A percentile compares a stretch with the other conserved stretches of the same genome.
These are phyloP conservation scores for Liparis tanakae DNA, from an alignment of 2,797 vertebrate species.

Conservation along the genomic window DNA sequence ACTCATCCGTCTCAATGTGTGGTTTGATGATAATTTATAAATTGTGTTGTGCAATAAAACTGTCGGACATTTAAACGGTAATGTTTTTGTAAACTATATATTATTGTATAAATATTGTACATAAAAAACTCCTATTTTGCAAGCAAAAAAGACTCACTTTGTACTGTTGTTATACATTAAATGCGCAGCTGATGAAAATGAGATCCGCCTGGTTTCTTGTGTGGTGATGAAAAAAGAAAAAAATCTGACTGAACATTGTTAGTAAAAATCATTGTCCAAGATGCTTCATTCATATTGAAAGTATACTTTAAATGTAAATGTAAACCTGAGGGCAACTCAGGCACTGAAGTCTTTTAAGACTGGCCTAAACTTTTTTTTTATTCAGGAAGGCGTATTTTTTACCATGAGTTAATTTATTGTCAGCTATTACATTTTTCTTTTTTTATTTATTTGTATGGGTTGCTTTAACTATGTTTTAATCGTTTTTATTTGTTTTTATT, in stretches of 20 bases:
- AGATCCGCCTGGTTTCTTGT: constrained; percentile 38
- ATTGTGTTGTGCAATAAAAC: constrained; percentile 90
- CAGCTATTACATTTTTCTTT: too few relatives aligned
- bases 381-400: too few relatives aligned
- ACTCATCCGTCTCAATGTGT: constrained; percentile 79
- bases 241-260: background rate
- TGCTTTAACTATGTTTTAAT: too few relatives aligned
- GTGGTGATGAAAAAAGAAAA: background rate
- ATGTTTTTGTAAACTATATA: constrained; percentile 89
- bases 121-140: constrained; percentile 99
- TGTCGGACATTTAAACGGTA: constrained; percentile 89
- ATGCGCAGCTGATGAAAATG: constrained; percentile 90
- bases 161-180: constrained; percentile 99
- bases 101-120: constrained; percentile 98
- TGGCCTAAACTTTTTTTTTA: too few relatives aligned
- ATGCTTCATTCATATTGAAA: background rate
- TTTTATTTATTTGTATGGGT: too few relatives aligned
- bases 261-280: background rate
- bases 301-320: background rate
- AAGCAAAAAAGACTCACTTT: constrained; percentile 95
- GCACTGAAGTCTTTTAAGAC: too few relatives aligned
- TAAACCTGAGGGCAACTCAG: too few relatives aligned
- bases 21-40: constrained; percentile 89
- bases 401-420: too few relatives aligned
- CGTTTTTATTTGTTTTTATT: too few relatives aligned